These are phyloP conservation scores for Disparrhopalites patrizii DNA, from an alignment of 2,888 invertebrate species.

Conservation along the genomic window DNA sequence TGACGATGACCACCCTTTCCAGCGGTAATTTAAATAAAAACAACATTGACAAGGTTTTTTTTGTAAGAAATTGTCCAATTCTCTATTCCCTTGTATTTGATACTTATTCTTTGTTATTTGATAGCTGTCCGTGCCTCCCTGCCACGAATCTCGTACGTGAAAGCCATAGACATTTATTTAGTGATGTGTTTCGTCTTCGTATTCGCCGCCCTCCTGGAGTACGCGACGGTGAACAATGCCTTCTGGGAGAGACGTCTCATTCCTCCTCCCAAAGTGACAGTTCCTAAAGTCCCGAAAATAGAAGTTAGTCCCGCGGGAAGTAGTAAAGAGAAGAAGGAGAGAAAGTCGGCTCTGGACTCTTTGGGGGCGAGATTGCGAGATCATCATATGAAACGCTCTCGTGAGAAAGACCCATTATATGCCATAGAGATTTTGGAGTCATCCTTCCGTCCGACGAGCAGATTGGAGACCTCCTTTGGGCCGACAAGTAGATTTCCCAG, in stretches of 20 bases:
- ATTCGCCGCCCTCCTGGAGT: conserved; percentile 59
- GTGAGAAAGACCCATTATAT: conserved; percentile 13
- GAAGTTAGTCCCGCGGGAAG: not conserved
- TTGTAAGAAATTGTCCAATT: not conserved
- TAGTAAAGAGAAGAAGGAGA: not conserved
- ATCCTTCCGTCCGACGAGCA: conserved; percentile 17
- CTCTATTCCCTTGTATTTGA: not conserved
- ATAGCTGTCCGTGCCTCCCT: conserved; percentile 58
- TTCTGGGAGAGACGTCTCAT: conserved; percentile 54
- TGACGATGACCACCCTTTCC: conserved; percentile 59
- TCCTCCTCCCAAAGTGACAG: not conserved
- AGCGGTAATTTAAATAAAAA: conserved; percentile 42
- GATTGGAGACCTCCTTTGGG: conserved; percentile 13
- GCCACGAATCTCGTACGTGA: conserved; percentile 59
- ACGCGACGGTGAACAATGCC: conserved; percentile 60
- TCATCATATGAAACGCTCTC: not conserved
- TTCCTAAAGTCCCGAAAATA: not conserved
- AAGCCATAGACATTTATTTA: conserved; percentile 60
- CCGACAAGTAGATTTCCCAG: conserved; percentile 36
- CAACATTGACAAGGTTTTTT: not conserved
- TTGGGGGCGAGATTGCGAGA: not conserved
- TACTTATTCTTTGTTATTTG: not conserved
- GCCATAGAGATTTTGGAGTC: conserved; percentile 35
- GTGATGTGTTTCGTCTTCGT: conserved; percentile 61
- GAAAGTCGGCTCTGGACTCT: conserved; percentile 3